These are phyloP conservation scores for Calcarius lapponicus DNA, from an alignment of 2,797 vertebrate species.

Conservation along the genomic window DNA sequence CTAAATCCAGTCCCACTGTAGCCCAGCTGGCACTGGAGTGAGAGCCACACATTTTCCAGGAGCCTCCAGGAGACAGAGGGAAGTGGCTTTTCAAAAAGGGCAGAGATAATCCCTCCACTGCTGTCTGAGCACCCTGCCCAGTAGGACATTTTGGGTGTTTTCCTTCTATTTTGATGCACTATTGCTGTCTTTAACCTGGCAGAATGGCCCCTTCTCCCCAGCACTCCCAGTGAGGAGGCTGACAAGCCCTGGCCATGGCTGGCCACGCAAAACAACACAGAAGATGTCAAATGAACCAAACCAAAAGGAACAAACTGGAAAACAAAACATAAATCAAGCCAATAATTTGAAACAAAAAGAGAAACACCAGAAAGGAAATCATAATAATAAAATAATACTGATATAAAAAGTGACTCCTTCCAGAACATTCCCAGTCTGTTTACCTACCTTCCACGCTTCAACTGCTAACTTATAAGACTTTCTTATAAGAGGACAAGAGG, in stretches of 20 bases:
- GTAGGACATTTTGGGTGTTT: not conserved
- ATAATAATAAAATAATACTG: slow-evolving; percentile 80
- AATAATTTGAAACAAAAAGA: slow-evolving; percentile 70
- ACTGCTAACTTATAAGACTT: slow-evolving; percentile 80
- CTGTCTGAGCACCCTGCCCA: not conserved
- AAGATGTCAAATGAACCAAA: slow-evolving; percentile 27
- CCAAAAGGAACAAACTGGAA: slow-evolving; percentile 20
- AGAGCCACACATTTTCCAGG: not conserved
- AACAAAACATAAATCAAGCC: slow-evolving; percentile 69
- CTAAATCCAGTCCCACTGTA: not conserved
- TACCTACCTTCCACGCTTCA: slow-evolving; percentile 82
- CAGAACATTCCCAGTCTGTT: slow-evolving; percentile 72
- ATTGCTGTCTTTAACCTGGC: not conserved
- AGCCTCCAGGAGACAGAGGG: not conserved
- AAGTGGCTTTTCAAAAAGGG: not conserved
- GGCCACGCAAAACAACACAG: slow-evolving; percentile 59
- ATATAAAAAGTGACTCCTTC: slow-evolving; percentile 66
- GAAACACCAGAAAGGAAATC: slow-evolving; percentile 70
- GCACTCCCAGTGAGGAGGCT: not conserved
- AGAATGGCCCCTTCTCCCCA: not conserved
- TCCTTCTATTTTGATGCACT: not conserved
- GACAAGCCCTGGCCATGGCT: slow-evolving; percentile 46
- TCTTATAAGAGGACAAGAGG: slow-evolving; percentile 71
- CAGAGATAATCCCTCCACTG: not conserved
- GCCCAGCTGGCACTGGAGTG: not conserved